Base-by-base conservation (phyloP, 2,888 invertebrate species). In the Helleia helle region DNA sequence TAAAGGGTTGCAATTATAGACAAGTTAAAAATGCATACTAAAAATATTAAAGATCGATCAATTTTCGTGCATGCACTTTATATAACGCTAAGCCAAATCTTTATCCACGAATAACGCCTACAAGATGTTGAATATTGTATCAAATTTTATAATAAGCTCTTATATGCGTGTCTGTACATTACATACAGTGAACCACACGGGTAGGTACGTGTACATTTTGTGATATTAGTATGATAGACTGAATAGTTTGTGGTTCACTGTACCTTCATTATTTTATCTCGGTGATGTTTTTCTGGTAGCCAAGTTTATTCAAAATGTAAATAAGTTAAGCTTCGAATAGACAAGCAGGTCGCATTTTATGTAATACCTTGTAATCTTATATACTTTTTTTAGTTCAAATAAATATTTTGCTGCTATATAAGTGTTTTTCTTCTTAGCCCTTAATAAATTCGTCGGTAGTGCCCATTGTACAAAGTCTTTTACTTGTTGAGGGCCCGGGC, bases 381-480 rank as follows among this genome's bases (percentile, higher is more conserved):
- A 49, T 46, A 41, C 46, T 49, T n/a, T n/a, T 45, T 48, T 43
- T 38, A 47, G 40, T 47, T 46, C 24, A 43, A 54, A 52, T 52
- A 54, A 49, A 54, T 49, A 49, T 52, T 49, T 51, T 51, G 46
- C 52, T 43, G 48, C 49, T 42, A 44, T 25, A n/a, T n/a, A 9
- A 9, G n/a, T 29, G 3, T 30, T 42, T 43, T 29, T 24, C 41
- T 40, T 15, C 1, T 30, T 2, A 15, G 15, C 4, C 14, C 5
- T 15, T 15, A 30, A n/a, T n/a, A n/a, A n/a, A n/a, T n/a, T n/a
- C n/a, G n/a, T n/a, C n/a, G n/a, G n/a, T n/a, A n/a, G n/a, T n/a
- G n/a, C n/a, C n/a, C n/a, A n/a, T n/a, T n/a, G n/a, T n/a, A n/a
- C n/a, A n/a, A n/a, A n/a, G n/a, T n/a, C n/a, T n/a, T n/a, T n/a